These are phyloP conservation scores for Pollicipes pollicipes DNA, from an alignment of 1,140 invertebrate species.

Conservation along the genomic window DNA sequence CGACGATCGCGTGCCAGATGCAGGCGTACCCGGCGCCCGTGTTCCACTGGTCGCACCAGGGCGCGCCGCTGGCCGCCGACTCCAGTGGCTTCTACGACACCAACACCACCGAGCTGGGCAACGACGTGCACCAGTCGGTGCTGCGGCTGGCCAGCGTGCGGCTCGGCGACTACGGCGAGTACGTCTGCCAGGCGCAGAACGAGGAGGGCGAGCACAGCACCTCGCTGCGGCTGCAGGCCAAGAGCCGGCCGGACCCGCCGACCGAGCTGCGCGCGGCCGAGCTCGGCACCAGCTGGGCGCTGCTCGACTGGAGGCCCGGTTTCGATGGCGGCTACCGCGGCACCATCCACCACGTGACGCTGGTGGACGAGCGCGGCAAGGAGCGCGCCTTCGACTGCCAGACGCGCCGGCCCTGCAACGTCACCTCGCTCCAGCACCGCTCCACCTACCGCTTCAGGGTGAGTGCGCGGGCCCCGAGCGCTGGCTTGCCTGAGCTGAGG, in stretches of 20 bases:
- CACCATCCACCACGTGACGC: constrained; percentile 59
- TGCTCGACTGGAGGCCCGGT: constrained; percentile 58
- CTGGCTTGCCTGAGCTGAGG: no score
- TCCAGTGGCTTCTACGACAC: not conserved
- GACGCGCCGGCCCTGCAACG: constrained; percentile 65
- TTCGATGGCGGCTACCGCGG: constrained; percentile 72
- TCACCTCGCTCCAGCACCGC: constrained; percentile 61
- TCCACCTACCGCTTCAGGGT: constrained; percentile 16
- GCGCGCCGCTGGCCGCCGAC: constrained; percentile 21
- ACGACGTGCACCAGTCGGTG: constrained; percentile 4
- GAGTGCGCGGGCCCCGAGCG: not conserved
- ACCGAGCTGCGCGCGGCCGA: not conserved
- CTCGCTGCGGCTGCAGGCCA: not conserved
- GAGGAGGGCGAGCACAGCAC: not conserved
- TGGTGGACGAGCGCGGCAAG: constrained; percentile 35
- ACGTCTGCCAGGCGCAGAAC: not conserved
- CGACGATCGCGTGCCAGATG: constrained; percentile 67
- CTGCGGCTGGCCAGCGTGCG: not conserved
- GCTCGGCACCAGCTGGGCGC: constrained; percentile 39
- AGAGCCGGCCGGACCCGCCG: not conserved
- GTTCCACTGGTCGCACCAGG: constrained; percentile 75
- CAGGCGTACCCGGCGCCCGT: constrained; percentile 79
- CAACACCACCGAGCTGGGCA: not conserved
- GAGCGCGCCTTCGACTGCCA: constrained; percentile 69
- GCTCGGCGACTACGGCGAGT: not conserved